Percentiles rank a stretch among this genome's conserved stretches.
These are phyloP conservation scores for Liparis tanakae DNA, from an alignment of 2,797 vertebrate genomes.

Conservation along the genomic window DNA sequence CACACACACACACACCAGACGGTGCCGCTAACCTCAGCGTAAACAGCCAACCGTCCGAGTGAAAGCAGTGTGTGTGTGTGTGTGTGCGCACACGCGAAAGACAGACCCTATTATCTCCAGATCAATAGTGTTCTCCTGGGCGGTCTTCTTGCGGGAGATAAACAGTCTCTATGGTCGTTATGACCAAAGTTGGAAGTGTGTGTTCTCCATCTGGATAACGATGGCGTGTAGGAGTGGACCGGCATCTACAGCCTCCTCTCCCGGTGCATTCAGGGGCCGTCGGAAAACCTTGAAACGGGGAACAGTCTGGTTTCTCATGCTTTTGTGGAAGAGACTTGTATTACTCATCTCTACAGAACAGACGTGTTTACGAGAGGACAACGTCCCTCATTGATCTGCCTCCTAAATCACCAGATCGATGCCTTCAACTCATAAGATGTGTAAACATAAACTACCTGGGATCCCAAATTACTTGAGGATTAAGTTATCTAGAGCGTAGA, in stretches of 20 bases:
- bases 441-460: too few species aligned
- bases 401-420: neutral
- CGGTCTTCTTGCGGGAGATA: slow-evolving; percentile 28
- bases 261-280: too few species aligned
- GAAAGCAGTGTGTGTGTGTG: slow-evolving; percentile 47
- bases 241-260: neutral
- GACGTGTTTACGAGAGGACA: neutral
- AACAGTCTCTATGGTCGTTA: slow-evolving; percentile 4
- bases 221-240: neutral
- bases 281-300: too few species aligned
- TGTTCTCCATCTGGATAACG: slow-evolving; percentile 2
- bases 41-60: slow-evolving; percentile 62
- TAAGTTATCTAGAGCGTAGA: too few species aligned
- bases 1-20: slow-evolving; percentile 24
- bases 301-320: neutral
- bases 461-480: too few species aligned
- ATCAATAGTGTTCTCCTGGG: slow-evolving; percentile 53
- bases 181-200: slow-evolving; percentile 1
- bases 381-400: neutral
- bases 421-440: too few species aligned
- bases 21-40: slow-evolving; percentile 44
- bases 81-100: slow-evolving; percentile 22
- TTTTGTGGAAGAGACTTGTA: neutral
- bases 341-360: neutral
- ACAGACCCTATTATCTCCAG: slow-evolving; percentile 37